Percentiles rank a stretch among this genome's conserved stretches.
Conservation (phyloP, 37 sponge, comb jelly and placozoan genomes). For the Spongilla lacustris region DNA sequence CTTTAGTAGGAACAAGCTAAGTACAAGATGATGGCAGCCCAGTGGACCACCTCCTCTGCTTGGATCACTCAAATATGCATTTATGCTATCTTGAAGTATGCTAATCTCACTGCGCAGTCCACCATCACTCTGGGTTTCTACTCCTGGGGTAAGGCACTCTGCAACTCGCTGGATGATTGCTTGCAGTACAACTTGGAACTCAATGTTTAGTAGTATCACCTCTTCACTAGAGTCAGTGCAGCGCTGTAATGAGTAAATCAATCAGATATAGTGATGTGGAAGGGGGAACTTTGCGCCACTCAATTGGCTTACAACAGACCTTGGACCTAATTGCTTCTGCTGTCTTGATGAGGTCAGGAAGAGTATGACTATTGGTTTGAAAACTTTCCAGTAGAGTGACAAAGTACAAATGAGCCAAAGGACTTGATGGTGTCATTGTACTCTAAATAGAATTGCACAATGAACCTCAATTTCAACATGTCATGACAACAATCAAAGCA, state of each 20-base stretch:
- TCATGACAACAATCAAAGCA: too few species aligned
- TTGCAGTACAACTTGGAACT: slow-evolving; percentile 85
- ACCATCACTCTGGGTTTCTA: slow-evolving; percentile 1
- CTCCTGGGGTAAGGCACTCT: slow-evolving; percentile 27
- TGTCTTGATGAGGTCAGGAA: slow-evolving; percentile 14
- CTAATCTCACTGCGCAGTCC: not conserved
- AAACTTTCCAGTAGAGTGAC: slow-evolving; percentile 79
- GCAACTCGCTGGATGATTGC: slow-evolving; percentile 48
- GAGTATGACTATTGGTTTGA: slow-evolving; percentile 7
- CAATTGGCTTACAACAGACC: not conserved
- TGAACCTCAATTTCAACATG: too few species aligned
- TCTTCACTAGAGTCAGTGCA: not conserved
- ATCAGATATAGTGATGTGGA: too few species aligned
- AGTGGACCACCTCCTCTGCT: slow-evolving; percentile 61
- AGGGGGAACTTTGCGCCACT: too few species aligned
- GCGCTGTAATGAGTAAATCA: not conserved
- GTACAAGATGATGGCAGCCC: slow-evolving; percentile 66
- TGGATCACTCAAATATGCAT: slow-evolving; percentile 38
- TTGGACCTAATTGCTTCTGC: not conserved
- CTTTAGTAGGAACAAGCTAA: slow-evolving; percentile 63
- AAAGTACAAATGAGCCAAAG: slow-evolving; percentile 84
- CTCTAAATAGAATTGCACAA: slow-evolving; percentile 31
- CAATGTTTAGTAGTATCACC: slow-evolving; percentile 65
- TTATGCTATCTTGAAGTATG: not conserved
- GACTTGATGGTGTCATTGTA: not conserved